phyloP scores from a whole-genome alignment of 1,140 invertebrate species.

The Drosophila aff. region DNA sequence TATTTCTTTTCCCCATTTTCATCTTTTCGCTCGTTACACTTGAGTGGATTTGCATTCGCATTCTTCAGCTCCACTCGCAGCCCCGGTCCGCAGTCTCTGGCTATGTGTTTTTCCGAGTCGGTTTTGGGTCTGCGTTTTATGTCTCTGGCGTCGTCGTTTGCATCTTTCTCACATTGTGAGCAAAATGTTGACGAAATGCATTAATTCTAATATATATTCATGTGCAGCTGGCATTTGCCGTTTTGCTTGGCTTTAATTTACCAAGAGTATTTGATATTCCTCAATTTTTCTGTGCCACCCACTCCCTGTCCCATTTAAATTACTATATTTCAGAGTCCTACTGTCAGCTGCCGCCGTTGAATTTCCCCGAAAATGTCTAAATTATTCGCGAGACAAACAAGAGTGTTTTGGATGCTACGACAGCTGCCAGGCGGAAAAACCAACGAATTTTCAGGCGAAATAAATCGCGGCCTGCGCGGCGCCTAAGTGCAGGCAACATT shows the following conservation, averaged over 20 bases:
- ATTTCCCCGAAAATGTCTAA: constrained; percentile 59
- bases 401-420: constrained; percentile 28
- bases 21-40: constrained; percentile 21
- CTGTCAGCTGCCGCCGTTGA: constrained; percentile 33
- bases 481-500: constrained; percentile 22
- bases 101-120: constrained; percentile 6
- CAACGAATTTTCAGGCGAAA: constrained; percentile 9
- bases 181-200: constrained; percentile 67
- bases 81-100: neutral
- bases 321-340: constrained; percentile 18
- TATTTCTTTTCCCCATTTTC: constrained; percentile 24
- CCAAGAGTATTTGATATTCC: constrained; percentile 1
- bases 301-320: neutral
- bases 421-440: constrained; percentile 29
- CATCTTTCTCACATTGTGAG: constrained; percentile 39
- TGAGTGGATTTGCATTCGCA: constrained; percentile 45
- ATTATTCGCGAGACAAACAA: constrained; percentile 67
- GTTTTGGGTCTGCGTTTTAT: constrained; percentile 42
- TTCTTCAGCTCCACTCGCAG: constrained; percentile 14
- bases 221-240: constrained; percentile 46
- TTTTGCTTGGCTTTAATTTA: constrained; percentile 60
- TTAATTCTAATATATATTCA: constrained; percentile 73
- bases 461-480: constrained; percentile 8
- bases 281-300: constrained; percentile 9
- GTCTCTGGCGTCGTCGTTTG: constrained; percentile 42